Evolutionary conservation across 2,888 invertebrate genomes (phyloP).

Genomic region (Parthenolecanium corni): DNA sequence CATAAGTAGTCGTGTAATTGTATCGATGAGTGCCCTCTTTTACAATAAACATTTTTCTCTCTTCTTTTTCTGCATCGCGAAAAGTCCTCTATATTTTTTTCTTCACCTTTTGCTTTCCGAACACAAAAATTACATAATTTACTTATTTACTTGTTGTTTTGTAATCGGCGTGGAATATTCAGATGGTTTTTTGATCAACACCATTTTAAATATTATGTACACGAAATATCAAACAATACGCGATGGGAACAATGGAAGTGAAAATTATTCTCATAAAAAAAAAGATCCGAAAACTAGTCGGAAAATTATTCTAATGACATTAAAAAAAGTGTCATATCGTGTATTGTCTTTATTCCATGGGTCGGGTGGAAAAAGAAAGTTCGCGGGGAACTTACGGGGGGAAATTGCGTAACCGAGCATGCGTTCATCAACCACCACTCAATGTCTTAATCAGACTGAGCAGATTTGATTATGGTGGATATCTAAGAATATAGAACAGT

Average conservation of each 20-base stretch:
- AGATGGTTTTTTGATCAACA: not conserved
- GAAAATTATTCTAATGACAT: conserved; percentile 11
- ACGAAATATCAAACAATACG: conserved; percentile 14
- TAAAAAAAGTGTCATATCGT: not conserved
- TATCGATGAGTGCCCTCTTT: not conserved
- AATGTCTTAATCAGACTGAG: too few relatives aligned
- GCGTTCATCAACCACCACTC: too few relatives aligned
- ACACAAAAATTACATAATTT: conserved; percentile 10
- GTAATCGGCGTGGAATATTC: conserved; percentile 5
- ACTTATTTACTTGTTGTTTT: conserved; percentile 13
- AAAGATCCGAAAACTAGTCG: conserved; percentile 1
- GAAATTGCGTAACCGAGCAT: too few relatives aligned
- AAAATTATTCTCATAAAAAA: conserved; percentile 16
- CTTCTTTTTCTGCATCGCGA: not conserved
- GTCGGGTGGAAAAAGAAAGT: too few relatives aligned
- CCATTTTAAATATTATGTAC: not conserved
- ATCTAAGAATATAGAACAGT: too few relatives aligned
- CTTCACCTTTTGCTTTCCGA: not conserved
- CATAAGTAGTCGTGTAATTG: not conserved
- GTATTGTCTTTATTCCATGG: not conserved
- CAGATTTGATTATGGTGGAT: too few relatives aligned
- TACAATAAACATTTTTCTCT: not conserved
- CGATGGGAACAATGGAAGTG: conserved; percentile 23
- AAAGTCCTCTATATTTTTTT: not conserved
- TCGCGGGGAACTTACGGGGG: too few relatives aligned